Evolutionary conservation across 2,113 vertebrate genomes (phyloP).

Genomic region (Cinclus mexicanus): DNA sequence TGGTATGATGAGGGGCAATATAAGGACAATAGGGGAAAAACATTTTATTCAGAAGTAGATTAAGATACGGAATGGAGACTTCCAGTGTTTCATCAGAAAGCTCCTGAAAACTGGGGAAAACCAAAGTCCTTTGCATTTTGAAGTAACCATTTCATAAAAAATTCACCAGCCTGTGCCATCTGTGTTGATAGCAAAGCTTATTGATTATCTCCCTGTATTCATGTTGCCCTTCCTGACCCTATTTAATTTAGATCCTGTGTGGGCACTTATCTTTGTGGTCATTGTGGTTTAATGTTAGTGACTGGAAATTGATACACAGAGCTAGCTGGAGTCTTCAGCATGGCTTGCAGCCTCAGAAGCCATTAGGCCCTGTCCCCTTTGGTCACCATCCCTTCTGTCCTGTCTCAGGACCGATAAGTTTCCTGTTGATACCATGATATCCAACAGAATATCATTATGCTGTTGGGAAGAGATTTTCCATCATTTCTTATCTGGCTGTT

Average conservation of each 20-base stretch:
- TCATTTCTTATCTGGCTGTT: background rate
- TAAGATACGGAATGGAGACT: background rate
- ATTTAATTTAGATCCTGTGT: conserved; percentile 43
- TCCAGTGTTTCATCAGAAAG: background rate
- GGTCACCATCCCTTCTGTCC: background rate
- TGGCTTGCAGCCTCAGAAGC: background rate
- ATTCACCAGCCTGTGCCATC: background rate
- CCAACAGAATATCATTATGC: background rate
- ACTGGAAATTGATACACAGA: conserved; percentile 13
- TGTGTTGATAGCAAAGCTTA: background rate
- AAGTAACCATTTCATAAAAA: background rate
- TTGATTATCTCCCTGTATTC: conserved; percentile 28
- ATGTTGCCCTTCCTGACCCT: background rate
- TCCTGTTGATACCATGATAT: background rate
- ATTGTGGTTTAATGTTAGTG: background rate
- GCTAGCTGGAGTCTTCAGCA: background rate
- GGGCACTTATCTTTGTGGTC: conserved; percentile 33
- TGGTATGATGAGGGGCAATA: background rate
- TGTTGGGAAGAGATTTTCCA: background rate
- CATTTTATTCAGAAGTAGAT: background rate
- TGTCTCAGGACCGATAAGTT: background rate
- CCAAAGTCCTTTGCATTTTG: background rate
- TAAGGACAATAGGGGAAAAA: background rate
- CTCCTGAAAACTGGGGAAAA: background rate
- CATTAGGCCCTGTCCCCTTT: background rate